These are phyloP conservation scores for Catocala fraxini DNA, from an alignment of 2,888 invertebrate genomes.

Conservation along the genomic window DNA sequence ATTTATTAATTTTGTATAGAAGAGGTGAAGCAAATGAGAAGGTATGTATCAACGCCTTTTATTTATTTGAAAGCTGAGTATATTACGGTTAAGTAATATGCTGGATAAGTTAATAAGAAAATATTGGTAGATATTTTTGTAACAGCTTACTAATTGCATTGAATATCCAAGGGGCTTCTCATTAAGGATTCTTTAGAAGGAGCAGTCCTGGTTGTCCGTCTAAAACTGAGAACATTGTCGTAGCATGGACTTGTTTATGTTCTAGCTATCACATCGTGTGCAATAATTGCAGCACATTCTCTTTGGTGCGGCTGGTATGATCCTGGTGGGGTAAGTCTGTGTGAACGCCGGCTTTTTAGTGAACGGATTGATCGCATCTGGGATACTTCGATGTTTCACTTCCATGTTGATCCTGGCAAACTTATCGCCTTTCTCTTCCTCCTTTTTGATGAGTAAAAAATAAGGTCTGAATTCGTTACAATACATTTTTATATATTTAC, in stretches of 20 bases:
- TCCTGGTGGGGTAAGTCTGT: conserved; percentile 75
- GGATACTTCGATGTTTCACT: conserved; percentile 65
- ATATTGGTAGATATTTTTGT: conserved; percentile 67
- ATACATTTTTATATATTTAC: conserved; percentile 57
- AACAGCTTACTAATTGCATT: conserved; percentile 59
- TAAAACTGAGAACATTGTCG: conserved; percentile 41
- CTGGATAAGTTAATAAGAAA: conserved; percentile 57
- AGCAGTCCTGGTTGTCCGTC: too few relatives aligned
- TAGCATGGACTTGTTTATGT: too few relatives aligned
- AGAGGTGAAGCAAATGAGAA: too few relatives aligned
- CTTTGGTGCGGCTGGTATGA: conserved; percentile 76
- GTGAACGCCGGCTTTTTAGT: conserved; percentile 69
- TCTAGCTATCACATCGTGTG: conserved; percentile 46
- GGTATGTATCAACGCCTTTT: too few relatives aligned
- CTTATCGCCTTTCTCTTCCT: conserved; percentile 81
- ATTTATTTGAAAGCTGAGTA: too few relatives aligned
- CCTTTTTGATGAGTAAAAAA: conserved; percentile 74
- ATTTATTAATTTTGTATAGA: too few relatives aligned
- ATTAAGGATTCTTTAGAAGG: too few relatives aligned
- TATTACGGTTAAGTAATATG: conserved; percentile 56
- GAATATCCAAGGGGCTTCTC: too few relatives aligned
- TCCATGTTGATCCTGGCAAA: conserved; percentile 78
- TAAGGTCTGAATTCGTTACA: conserved; percentile 78
- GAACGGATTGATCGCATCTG: conserved; percentile 72
- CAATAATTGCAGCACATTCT: conserved; percentile 75